These are phyloP conservation scores for Eulemur albifrons DNA, from an alignment of 2,797 vertebrate genomes.

Conservation along the genomic window DNA sequence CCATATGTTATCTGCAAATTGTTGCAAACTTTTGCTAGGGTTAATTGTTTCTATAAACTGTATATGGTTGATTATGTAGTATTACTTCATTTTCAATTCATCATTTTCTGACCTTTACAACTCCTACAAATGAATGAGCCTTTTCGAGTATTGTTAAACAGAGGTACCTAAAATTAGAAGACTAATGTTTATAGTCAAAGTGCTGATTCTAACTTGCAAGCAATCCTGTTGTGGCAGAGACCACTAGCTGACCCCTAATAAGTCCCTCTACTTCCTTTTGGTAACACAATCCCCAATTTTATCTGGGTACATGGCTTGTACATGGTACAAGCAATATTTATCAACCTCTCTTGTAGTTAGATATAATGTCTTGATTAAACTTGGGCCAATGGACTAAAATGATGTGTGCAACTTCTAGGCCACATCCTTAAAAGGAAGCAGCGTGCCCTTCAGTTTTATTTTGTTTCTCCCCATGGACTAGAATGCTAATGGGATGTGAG, in stretches of 20 bases:
- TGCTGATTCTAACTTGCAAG: background rate
- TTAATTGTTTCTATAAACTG: constrained; percentile 38
- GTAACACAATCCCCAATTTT: background rate
- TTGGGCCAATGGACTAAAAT: background rate
- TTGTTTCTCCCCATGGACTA: background rate
- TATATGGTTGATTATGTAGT: background rate
- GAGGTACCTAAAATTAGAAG: background rate
- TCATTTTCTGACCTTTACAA: constrained; percentile 34
- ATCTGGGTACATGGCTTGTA: background rate
- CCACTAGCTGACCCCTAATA: background rate
- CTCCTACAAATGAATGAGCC: background rate
- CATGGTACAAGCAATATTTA: background rate
- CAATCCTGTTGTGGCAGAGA: background rate
- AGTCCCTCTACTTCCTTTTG: background rate
- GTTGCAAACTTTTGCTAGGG: constrained; percentile 5
- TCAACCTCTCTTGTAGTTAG: background rate
- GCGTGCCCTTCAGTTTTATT: background rate
- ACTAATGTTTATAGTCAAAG: background rate
- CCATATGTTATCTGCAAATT: background rate
- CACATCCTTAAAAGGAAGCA: background rate
- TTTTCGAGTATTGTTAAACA: background rate
- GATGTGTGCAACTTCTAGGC: background rate
- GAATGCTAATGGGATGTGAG: background rate
- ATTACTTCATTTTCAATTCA: background rate
- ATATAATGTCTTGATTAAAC: background rate